These are phyloP conservation scores for Crossocerus cetratus DNA, from an alignment of 2,888 invertebrate genomes.

Conservation along the genomic window DNA sequence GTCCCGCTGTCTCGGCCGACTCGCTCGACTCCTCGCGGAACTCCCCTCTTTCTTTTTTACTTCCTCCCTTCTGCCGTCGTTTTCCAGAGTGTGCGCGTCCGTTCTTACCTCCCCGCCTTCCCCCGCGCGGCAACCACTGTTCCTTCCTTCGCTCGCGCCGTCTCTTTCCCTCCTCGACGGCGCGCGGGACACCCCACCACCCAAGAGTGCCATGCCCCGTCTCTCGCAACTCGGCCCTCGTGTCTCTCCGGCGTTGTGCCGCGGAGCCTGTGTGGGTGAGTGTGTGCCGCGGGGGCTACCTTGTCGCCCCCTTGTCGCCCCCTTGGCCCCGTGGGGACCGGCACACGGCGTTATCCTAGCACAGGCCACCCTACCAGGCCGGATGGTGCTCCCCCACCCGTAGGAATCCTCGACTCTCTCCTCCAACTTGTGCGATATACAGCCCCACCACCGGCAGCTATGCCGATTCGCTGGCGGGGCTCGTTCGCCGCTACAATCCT, in stretches of 20 bases:
- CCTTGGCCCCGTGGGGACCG: not conserved
- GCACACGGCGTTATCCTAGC: slow-evolving; percentile 3
- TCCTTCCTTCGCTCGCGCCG: not conserved
- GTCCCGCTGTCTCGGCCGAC: slow-evolving; percentile 25
- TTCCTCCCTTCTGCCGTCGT: slow-evolving; percentile 55
- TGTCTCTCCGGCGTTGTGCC: slow-evolving; percentile 33
- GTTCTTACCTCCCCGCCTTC: slow-evolving; percentile 50
- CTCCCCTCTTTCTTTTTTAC: slow-evolving; percentile 53
- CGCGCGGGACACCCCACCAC: slow-evolving; percentile 27
- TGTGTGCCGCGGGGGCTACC: slow-evolving; percentile 16
- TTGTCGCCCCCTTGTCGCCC: slow-evolving; percentile 31
- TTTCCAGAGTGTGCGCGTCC: slow-evolving; percentile 56
- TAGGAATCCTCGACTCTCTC: slow-evolving; percentile 23
- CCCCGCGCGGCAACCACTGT: slow-evolving; percentile 36
- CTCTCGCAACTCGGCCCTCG: slow-evolving; percentile 25
- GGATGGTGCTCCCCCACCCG: slow-evolving; percentile 43
- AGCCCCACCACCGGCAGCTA: slow-evolving; percentile 8
- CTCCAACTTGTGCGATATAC: slow-evolving; percentile 20
- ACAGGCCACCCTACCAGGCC: slow-evolving; percentile 23
- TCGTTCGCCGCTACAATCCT: slow-evolving; percentile 20
- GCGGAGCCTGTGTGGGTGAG: slow-evolving; percentile 6
- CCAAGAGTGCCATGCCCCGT: slow-evolving; percentile 34
- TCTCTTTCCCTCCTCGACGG: not conserved
- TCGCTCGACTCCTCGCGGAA: slow-evolving; percentile 27
- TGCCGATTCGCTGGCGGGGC: slow-evolving; percentile 48